Evolutionary conservation across 1,140 invertebrate genomes (phyloP), one percentile per base, ranked within the genome.

Genomic region (Orchestia grillus): DNA sequence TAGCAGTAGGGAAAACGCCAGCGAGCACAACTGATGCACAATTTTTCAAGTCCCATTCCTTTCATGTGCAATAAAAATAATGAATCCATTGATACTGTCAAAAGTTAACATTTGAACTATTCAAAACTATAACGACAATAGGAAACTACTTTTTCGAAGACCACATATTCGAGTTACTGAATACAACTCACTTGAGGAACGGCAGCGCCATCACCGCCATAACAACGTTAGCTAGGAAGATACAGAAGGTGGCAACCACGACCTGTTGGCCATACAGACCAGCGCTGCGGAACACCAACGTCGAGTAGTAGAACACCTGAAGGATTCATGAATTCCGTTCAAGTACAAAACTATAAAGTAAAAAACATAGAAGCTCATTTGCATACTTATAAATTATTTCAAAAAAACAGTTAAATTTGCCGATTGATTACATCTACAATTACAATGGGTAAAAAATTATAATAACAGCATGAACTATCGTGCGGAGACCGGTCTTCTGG

Each of bases 231-330:
- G 44, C 44, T 0, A 94, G 8, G 92, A 94, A 94, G 43, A 94
- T 94, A 40, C 92, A 94, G 92, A 94, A 94, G 44, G 92, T 94
- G 44, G 92, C 92, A 8, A 47, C 92, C 43, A 45, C 92, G 8
- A 94, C 92, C 92, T 94, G 92, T 44, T 47, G 6, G 40, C 92
- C 44, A 16, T 47, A 15, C 0, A 94, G 44, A 6, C 92, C 92
- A 8, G 44, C 92, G 40, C 92, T 94, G 92, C 92, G 92, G 44
- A 45, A 94, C 92, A 94, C 92, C 92, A 94, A 11, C 92, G 92
- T 94, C 41, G 92, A 94, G 44, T 94, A 94, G 44, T 94, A 94
- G 92, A 94, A 94, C 16, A 94, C 92, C 92, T 94, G 92, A 42
- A 94, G 4, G 44, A 91, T 77, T 77, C 15, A 36, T 23, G 28